phyloP scores from a whole-genome alignment of 2,888 invertebrate genomes.

The Polietes domitor region DNA sequence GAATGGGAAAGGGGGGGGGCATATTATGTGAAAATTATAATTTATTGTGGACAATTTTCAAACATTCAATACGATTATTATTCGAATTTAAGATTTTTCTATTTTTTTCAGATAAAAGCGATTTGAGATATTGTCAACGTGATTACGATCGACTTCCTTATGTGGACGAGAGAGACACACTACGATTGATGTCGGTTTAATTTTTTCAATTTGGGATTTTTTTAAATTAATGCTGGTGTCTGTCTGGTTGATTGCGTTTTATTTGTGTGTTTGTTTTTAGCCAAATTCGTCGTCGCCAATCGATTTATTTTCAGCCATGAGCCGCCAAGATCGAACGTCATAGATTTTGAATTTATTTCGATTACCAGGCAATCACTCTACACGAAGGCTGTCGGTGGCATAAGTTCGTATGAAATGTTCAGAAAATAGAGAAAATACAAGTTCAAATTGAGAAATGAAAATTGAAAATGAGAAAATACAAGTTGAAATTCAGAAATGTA shows the following conservation, averaged over 20 bases:
- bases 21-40: not conserved
- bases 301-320: conserved; percentile 29
- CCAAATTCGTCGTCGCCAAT: conserved; percentile 37
- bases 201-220: not conserved
- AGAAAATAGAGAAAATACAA: not conserved
- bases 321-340: conserved; percentile 28
- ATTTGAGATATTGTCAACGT: conserved; percentile 5
- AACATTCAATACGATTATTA: not conserved
- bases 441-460: too few relatives aligned
- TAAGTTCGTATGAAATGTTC: not conserved
- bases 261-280: not conserved
- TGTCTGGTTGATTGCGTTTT: not conserved
- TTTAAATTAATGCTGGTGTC: not conserved
- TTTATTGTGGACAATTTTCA: not conserved
- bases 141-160: conserved; percentile 1
- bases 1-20: not conserved
- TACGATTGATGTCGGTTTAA: not conserved
- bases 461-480: too few relatives aligned
- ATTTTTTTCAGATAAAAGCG: not conserved
- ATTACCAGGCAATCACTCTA: not conserved
- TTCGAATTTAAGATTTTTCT: not conserved
- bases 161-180: not conserved
- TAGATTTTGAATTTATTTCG: conserved; percentile 27
- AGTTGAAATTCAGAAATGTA: too few relatives aligned
- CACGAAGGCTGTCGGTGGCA: not conserved